These are phyloP conservation scores for Clarias pachynema DNA, from an alignment of 2,797 vertebrate species.

Conservation along the genomic window DNA sequence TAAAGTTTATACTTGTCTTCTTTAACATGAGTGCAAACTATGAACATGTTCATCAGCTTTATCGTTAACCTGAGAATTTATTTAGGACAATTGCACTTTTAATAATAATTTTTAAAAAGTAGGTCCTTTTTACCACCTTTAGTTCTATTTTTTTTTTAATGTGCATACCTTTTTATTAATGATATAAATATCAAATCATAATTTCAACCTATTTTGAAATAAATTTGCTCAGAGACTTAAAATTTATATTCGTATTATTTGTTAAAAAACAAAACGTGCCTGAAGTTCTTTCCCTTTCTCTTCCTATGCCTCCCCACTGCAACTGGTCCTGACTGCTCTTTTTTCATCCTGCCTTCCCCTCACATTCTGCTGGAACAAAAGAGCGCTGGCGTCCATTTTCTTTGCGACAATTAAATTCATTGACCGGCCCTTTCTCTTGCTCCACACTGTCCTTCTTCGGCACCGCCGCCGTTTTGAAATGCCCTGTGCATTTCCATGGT, in stretches of 20 bases:
- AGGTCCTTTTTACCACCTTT: neutral
- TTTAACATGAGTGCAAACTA: neutral
- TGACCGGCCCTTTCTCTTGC: constrained; percentile 51
- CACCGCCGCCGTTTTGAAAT: constrained; percentile 61
- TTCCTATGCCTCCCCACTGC: constrained; percentile 40
- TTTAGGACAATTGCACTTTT: neutral
- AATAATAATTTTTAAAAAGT: neutral
- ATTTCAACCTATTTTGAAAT: neutral
- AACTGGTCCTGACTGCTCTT: constrained; percentile 48
- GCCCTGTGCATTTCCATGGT: constrained; percentile 76
- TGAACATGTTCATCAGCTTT: neutral
- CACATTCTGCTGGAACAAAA: constrained; percentile 66
- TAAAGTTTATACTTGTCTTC: neutral
- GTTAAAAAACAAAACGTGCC: neutral
- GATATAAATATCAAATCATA: neutral
- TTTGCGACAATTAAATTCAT: constrained; percentile 55
- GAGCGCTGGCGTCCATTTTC: constrained; percentile 53
- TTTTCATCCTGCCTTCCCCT: constrained; percentile 63
- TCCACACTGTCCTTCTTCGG: constrained; percentile 45
- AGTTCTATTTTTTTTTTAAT: neutral
- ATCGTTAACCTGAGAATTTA: neutral
- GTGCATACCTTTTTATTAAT: neutral
- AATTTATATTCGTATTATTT: no score
- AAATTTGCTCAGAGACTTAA: neutral
- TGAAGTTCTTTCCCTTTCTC: constrained; percentile 48